These are phyloP conservation scores for Myodes glareolus DNA, from an alignment of 2,113 vertebrate species.

Conservation along the genomic window DNA sequence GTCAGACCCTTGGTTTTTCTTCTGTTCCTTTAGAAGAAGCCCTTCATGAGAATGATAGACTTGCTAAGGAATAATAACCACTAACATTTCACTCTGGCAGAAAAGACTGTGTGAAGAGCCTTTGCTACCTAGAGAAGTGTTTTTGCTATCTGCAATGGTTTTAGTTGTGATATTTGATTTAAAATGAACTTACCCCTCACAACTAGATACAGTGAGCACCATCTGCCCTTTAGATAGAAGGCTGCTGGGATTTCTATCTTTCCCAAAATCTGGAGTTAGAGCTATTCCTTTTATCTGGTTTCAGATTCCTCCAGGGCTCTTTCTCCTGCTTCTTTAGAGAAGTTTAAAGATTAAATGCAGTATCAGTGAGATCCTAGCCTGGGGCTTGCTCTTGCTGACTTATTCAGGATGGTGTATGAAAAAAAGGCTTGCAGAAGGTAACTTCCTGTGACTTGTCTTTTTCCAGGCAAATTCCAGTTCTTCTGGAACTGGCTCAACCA, in stretches of 20 bases:
- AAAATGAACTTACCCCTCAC: neutral
- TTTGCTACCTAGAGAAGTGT: neutral
- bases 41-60: neutral
- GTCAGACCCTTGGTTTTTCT: neutral
- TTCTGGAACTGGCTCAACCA: neutral
- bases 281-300: neutral
- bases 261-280: neutral
- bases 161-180: neutral
- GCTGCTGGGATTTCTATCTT: neutral
- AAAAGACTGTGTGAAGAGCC: neutral
- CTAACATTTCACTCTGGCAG: neutral
- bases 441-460: neutral
- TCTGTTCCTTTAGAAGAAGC: neutral
- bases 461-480: neutral
- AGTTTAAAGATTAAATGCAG: neutral
- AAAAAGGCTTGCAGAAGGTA: neutral
- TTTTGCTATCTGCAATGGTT: neutral
- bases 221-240: neutral
- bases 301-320: slow-evolving; percentile 33
- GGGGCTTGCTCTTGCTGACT: neutral
- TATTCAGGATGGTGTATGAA: neutral
- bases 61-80: neutral
- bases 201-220: neutral
- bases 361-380: neutral
- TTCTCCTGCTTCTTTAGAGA: neutral